Evolutionary conservation across 1,140 invertebrate species (phyloP).

Genomic region (Monomorium pharaonis): DNA sequence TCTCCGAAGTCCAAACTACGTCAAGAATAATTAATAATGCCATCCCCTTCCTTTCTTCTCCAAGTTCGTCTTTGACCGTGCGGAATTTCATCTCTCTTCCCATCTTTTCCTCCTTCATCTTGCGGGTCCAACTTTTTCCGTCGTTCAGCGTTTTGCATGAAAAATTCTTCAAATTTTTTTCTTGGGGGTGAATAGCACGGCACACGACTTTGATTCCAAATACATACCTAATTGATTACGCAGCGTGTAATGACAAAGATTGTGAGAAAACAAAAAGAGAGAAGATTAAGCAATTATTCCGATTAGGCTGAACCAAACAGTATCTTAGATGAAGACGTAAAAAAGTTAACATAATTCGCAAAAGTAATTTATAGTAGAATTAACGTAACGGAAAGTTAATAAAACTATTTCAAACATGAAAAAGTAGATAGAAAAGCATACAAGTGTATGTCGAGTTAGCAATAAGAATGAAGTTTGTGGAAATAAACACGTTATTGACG

Average conservation of each 20-base stretch:
- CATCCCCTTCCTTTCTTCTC: not conserved
- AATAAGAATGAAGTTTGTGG: conserved; percentile 8
- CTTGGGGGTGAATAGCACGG: not conserved
- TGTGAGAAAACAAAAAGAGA: not conserved
- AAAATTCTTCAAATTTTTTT: conserved; percentile 13
- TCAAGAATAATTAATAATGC: conserved; percentile 70
- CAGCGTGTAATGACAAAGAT: not conserved
- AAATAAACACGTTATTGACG: conserved; percentile 17
- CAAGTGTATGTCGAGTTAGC: not conserved
- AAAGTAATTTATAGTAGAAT: not conserved
- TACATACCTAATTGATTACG: conserved; percentile 42
- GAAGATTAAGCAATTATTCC: not conserved
- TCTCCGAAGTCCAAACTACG: conserved; percentile 47
- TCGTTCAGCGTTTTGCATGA: not conserved
- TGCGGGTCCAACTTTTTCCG: not conserved
- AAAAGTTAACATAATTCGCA: not conserved
- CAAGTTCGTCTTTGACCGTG: not conserved
- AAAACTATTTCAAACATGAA: not conserved
- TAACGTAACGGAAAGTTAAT: not conserved
- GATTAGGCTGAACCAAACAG: not conserved
- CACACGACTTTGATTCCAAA: not conserved
- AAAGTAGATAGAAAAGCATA: not conserved
- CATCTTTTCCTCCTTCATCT: not conserved
- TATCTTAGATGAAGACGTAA: not conserved
- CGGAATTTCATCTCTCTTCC: conserved; percentile 29